phyloP scores from a whole-genome alignment of 2,888 invertebrate genomes.

The Diaprepes abbreviatus region DNA sequence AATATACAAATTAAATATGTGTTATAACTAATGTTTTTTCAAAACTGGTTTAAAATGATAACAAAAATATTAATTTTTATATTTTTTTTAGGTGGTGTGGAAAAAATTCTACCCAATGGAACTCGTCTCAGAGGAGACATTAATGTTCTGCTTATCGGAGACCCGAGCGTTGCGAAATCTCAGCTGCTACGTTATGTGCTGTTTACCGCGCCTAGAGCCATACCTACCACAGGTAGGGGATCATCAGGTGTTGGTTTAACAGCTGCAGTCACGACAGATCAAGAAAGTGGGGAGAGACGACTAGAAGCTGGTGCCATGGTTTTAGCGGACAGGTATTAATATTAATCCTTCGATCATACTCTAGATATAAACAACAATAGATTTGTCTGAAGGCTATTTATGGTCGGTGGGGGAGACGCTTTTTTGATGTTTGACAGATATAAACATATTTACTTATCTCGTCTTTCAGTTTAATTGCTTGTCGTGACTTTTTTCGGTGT shows the following conservation, averaged over 20 bases:
- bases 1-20: no score
- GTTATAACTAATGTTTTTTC: no score
- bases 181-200: constrained; percentile 95
- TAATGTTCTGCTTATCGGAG: constrained; percentile 83
- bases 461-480: no score
- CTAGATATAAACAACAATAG: no score
- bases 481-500: no score
- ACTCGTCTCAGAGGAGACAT: constrained; percentile 87
- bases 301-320: constrained; percentile 99
- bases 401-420: no score
- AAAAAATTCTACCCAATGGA: constrained; percentile 93
- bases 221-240: constrained; percentile 97
- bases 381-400: no score
- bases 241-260: constrained; percentile 99
- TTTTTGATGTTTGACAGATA: no score
- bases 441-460: no score
- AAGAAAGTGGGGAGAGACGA: constrained; percentile 82
- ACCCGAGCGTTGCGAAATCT: constrained; percentile 99
- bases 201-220: constrained; percentile 94
- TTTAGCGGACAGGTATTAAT: constrained; percentile 87
- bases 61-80: no score
- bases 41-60: no score
- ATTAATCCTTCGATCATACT: no score
- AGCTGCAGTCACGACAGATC: constrained; percentile 97
- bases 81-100: constrained; percentile 82